A percentile compares a stretch with the other conserved stretches of the same genome.
Evolutionary conservation across 2,113 vertebrate species (phyloP).

Genomic region (Anser brachyrhynchus): DNA sequence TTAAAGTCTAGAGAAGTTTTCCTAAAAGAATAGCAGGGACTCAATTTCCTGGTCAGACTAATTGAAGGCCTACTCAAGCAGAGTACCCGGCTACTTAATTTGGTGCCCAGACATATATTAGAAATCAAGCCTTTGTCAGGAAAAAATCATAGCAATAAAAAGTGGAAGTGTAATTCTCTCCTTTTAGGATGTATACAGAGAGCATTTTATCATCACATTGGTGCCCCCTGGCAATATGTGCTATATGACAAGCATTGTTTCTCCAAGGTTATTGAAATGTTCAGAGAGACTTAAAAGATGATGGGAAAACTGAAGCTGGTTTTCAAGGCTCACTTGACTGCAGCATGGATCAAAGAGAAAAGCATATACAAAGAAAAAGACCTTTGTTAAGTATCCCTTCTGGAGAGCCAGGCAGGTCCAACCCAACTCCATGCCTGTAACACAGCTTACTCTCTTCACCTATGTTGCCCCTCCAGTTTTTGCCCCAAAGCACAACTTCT

Average conservation of each 20-base stretch:
- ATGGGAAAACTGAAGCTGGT: neutral
- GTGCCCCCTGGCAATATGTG: neutral
- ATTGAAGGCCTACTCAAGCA: neutral
- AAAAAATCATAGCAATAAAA: neutral
- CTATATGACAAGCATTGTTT: neutral
- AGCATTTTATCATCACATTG: neutral
- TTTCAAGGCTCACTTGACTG: neutral
- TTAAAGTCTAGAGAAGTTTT: constrained; percentile 39
- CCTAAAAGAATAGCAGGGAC: neutral
- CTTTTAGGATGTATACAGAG: neutral
- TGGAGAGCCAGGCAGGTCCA: neutral
- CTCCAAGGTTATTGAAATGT: neutral
- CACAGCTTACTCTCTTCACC: neutral
- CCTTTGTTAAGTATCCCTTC: neutral
- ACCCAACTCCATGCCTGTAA: neutral
- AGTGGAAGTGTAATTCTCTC: neutral
- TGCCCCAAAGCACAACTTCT: neutral
- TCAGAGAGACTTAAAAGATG: neutral
- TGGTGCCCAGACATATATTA: neutral
- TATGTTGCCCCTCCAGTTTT: neutral
- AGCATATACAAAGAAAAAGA: neutral
- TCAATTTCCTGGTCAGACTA: neutral
- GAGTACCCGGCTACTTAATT: neutral
- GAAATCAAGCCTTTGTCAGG: neutral
- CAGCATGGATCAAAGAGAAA: neutral